Evolutionary conservation across 2,113 vertebrate genomes (phyloP).

Genomic region (Pimephales promelas): DNA sequence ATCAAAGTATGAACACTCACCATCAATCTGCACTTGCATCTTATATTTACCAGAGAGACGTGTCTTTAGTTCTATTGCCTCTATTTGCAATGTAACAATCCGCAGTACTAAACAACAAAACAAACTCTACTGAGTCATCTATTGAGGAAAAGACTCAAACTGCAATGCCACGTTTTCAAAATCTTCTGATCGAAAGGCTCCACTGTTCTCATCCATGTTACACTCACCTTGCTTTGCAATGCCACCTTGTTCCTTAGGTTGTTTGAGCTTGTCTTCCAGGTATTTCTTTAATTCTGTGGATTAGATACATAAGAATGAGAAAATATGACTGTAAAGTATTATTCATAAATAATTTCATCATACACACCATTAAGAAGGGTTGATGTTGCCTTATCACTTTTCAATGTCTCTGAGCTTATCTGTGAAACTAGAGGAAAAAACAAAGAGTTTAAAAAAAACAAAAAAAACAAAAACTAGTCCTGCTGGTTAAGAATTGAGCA

Average conservation of each 20-base stretch:
- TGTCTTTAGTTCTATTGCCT: neutral
- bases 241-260: neutral
- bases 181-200: neutral
- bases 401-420: neutral
- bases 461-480: too few relatives aligned
- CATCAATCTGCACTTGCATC: neutral
- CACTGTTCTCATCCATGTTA: neutral
- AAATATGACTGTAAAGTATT: neutral
- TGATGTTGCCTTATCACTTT: neutral
- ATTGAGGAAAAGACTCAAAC: neutral
- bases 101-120: neutral
- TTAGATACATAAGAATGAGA: neutral
- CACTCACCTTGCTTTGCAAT: conserved; percentile 7
- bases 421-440: conserved; percentile 19
- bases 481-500: neutral
- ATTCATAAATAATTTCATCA: neutral
- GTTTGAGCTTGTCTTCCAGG: neutral
- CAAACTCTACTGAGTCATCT: neutral
- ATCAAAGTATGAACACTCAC: neutral
- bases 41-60: neutral
- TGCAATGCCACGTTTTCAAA: neutral
- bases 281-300: conserved; percentile 16
- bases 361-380: neutral
- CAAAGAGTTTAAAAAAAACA: too few relatives aligned
- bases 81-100: conserved; percentile 15